Evolutionary conservation across 1,140 invertebrate species (phyloP).

Genomic region (Platyscapa corneri): DNA sequence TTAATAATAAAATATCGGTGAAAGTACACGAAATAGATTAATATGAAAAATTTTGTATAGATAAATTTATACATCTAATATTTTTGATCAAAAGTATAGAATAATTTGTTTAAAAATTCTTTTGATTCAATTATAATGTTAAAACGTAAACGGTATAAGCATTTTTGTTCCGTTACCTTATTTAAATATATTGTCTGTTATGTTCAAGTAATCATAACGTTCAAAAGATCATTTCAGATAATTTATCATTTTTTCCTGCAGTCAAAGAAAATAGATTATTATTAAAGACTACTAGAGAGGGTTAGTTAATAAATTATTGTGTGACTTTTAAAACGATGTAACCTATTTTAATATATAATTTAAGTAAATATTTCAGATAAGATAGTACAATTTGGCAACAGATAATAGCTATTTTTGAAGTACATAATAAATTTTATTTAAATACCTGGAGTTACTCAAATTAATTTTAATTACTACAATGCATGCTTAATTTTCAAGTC

Average conservation of each 20-base stretch:
- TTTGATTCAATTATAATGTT: not conserved
- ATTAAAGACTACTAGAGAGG: conserved; percentile 12
- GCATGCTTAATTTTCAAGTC: not conserved
- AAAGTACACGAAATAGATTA: no score
- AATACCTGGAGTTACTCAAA: no score
- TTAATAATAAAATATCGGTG: no score
- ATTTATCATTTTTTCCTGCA: conserved; percentile 28
- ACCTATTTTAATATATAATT: not conserved
- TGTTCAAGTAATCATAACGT: conserved; percentile 40
- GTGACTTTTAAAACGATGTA: not conserved
- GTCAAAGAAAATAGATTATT: conserved; percentile 20
- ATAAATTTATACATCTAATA: no score
- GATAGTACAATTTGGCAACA: no score
- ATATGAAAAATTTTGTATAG: no score
- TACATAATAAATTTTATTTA: no score
- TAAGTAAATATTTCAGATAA: no score
- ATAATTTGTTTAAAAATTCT: no score
- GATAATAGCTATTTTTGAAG: no score
- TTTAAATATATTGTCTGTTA: conserved; percentile 33
- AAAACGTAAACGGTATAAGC: not conserved
- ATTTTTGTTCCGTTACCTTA: conserved; percentile 39
- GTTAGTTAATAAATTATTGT: not conserved
- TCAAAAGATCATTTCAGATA: conserved; percentile 1
- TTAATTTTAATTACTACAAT: not conserved
- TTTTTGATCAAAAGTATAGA: no score